These are phyloP conservation scores for Dinoponera quadriceps DNA, from an alignment of 1,140 invertebrate genomes.

Conservation along the genomic window DNA sequence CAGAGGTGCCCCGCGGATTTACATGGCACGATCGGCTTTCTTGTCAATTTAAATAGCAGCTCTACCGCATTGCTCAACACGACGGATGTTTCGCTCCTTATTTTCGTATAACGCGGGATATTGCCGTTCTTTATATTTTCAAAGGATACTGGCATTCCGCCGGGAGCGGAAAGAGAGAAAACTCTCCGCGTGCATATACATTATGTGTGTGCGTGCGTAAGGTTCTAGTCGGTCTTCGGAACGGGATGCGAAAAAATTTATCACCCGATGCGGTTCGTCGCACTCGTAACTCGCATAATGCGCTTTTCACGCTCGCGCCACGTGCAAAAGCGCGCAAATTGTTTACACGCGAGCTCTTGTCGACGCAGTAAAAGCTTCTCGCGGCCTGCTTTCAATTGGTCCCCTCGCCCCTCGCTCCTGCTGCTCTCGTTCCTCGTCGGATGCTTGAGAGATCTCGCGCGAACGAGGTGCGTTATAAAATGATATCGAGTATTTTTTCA, in stretches of 20 bases:
- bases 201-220: slow-evolving; percentile 45
- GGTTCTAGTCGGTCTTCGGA: neutral
- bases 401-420: neutral
- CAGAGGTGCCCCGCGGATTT: too few relatives aligned
- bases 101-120: slow-evolving; percentile 64
- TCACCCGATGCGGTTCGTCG: slow-evolving; percentile 41
- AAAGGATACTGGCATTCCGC: slow-evolving; percentile 62
- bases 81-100: slow-evolving; percentile 73
- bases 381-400: slow-evolving; percentile 22
- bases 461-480: slow-evolving; percentile 13
- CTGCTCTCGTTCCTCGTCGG: neutral
- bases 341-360: slow-evolving; percentile 60
- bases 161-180: slow-evolving; percentile 34
- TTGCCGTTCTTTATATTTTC: slow-evolving; percentile 72
- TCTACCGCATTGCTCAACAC: slow-evolving; percentile 60
- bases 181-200: slow-evolving; percentile 4
- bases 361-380: neutral
- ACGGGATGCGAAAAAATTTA: slow-evolving; percentile 54
- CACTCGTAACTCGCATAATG: slow-evolving; percentile 52
- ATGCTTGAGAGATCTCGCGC: slow-evolving; percentile 5
- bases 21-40: slow-evolving; percentile 7
- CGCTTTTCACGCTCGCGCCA: slow-evolving; percentile 35
- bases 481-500: too few relatives aligned
- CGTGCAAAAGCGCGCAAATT: slow-evolving; percentile 60
- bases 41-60: slow-evolving; percentile 54